Conservation (phyloP, 2,888 invertebrate species). For the Orthosia gothica region DNA sequence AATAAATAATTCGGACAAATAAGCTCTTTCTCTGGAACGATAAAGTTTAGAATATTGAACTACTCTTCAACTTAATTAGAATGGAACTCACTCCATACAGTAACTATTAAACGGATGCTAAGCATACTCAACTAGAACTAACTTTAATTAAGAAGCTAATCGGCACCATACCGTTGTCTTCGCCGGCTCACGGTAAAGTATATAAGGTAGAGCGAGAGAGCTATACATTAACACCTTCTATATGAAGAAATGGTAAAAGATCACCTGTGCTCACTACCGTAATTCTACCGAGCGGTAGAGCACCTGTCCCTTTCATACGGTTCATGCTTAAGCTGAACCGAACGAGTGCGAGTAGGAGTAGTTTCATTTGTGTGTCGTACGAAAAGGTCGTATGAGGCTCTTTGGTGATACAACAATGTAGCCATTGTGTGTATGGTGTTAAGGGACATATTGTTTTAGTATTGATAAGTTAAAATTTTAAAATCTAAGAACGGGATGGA, state of each 20-base stretch:
- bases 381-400: constrained; percentile 73
- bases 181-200: constrained; percentile 57
- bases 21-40: constrained; percentile 64
- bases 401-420: constrained; percentile 59
- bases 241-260: constrained; percentile 88
- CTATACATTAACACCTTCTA: constrained; percentile 86
- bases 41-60: constrained; percentile 78
- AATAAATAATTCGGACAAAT: constrained; percentile 71
- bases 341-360: constrained; percentile 91
- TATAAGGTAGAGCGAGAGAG: constrained; percentile 80
- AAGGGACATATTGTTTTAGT: constrained; percentile 54
- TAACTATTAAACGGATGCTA: constrained; percentile 85
- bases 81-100: constrained; percentile 78
- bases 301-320: constrained; percentile 91
- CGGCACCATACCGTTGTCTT: constrained; percentile 78
- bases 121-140: constrained; percentile 85
- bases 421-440: constrained; percentile 51
- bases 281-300: constrained; percentile 89
- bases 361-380: constrained; percentile 75
- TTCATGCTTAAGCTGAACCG: constrained; percentile 90
- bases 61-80: constrained; percentile 82
- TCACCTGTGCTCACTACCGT: constrained; percentile 92
- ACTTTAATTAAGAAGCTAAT: constrained; percentile 84
- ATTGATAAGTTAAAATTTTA: constrained; percentile 64
- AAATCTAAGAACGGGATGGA: constrained; percentile 86